Evolutionary conservation across 2,113 vertebrate species (phyloP), one percentile per base, ranked within the genome.

Genomic region (Notarius lentiginosus): DNA sequence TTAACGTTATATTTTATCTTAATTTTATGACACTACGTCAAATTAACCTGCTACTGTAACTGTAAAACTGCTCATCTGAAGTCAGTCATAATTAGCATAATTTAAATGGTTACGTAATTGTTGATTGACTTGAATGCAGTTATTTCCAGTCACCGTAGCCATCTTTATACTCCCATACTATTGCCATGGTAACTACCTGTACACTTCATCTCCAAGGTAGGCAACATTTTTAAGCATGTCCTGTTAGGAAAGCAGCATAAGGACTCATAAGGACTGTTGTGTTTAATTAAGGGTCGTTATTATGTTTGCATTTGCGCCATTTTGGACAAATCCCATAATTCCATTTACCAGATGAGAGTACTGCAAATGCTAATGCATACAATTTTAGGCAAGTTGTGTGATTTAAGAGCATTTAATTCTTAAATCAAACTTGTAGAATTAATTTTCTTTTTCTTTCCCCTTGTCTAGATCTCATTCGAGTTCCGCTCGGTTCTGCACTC

Each of bases 401-500:
- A 65, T 65, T 65, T 65, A 65, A 65, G n/a, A 27, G 24, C 0
- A 12, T 66, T 27, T 65, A n/a, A 65, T 24, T 2, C 41, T 63
- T 9, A 2, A 27, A 68, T 0, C 15, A 1, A 14, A 30, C 6
- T 30, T 30, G 4, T n/a, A 27, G 4, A 1, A 15, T 12, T 1
- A 27, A 24, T 63, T 34, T 63, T 0, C 24, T 34, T 82, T 17
- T 53, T 0, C 17, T 55, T 73, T 18, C 41, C 34, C 51, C 56
- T 84, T 24, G 0, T 61, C 17, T 94, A 99, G 98, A 97, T 99
- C 91, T 97, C 98, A 90, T 99, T 99, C 47, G 98, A 98, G 94
- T 98, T 99, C 89, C 97, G 97, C 79, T 99, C 98, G 7, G 91
- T 99, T 92, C 96, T 99, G 83, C 98, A 99, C 96, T 98, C 97